phyloP scores from a whole-genome alignment of 2,797 vertebrate species.

The Hippocampus kuda region DNA sequence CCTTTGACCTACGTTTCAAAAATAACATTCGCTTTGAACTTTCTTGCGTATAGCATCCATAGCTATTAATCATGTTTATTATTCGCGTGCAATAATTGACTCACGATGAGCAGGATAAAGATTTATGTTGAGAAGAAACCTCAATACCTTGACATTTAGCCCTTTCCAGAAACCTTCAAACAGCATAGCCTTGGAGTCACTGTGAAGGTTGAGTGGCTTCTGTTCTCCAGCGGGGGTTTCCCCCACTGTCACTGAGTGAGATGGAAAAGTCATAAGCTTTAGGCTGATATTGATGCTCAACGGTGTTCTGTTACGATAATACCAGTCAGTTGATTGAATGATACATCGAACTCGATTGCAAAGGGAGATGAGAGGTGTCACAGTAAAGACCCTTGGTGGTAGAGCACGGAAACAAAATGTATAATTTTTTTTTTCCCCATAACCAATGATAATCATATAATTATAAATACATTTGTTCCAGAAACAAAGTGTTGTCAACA shows the following conservation, averaged over 20 bases:
- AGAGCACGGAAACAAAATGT: no score
- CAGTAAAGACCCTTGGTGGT: no score
- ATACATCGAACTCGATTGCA: slow-evolving; percentile 13
- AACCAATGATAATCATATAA: neutral
- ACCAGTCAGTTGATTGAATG: slow-evolving; percentile 30
- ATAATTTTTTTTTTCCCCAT: no score
- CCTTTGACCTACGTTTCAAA: neutral
- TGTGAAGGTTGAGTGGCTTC: slow-evolving; percentile 12
- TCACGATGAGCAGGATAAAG: neutral
- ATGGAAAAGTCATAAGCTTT: slow-evolving; percentile 45
- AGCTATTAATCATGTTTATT: neutral
- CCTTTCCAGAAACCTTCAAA: slow-evolving; percentile 38
- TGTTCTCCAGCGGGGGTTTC: slow-evolving; percentile 24
- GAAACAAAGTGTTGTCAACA: neutral
- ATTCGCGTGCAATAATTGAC: neutral
- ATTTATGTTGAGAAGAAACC: neutral
- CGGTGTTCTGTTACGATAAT: slow-evolving; percentile 45
- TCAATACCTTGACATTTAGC: slow-evolving; percentile 44
- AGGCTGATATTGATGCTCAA: slow-evolving; percentile 36
- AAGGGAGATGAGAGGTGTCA: neutral
- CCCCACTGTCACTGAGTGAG: slow-evolving; percentile 31
- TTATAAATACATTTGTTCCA: neutral
- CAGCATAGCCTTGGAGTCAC: slow-evolving; percentile 38
- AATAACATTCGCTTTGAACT: neutral
- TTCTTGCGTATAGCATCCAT: neutral